A percentile compares a stretch with the other conserved stretches of the same genome.
Conservation (phyloP, 1,140 invertebrate species). For the Drosophila miranda region DNA sequence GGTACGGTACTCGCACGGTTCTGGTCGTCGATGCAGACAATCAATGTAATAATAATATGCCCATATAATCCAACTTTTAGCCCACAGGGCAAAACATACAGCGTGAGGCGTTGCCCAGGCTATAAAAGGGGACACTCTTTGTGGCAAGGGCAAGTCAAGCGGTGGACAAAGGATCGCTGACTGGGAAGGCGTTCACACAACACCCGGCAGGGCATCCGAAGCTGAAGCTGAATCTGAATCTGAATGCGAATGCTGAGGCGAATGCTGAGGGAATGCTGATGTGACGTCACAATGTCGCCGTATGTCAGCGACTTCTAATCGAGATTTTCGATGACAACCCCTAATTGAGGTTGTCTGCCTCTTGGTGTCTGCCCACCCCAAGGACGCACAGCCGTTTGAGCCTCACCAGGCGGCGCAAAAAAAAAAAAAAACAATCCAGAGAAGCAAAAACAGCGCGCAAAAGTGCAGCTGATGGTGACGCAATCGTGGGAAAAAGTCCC, state of each 20-base stretch:
- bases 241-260: constrained; percentile 54
- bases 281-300: constrained; percentile 76
- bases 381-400: constrained; percentile 41
- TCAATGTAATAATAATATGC: constrained; percentile 40
- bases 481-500: constrained; percentile 59
- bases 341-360: constrained; percentile 62
- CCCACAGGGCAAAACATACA: background rate
- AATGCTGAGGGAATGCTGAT: constrained; percentile 27
- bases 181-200: constrained; percentile 61
- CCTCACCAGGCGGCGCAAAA: constrained; percentile 24
- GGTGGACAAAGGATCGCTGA: constrained; percentile 34
- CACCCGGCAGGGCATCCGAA: constrained; percentile 17
- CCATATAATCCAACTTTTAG: constrained; percentile 28
- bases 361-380: constrained; percentile 33
- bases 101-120: constrained; percentile 49
- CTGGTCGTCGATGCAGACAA: constrained; percentile 19
- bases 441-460: constrained; percentile 67
- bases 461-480: constrained; percentile 68
- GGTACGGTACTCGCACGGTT: background rate
- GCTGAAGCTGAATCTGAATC: background rate
- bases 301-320: constrained; percentile 51
- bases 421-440: constrained; percentile 17
- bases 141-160: constrained; percentile 63
- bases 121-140: constrained; percentile 53
- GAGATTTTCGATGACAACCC: constrained; percentile 54